A percentile compares a stretch with the other conserved stretches of the same genome.
Conservation (phyloP, 2,888 invertebrate genomes). For the Noctua janthina region DNA sequence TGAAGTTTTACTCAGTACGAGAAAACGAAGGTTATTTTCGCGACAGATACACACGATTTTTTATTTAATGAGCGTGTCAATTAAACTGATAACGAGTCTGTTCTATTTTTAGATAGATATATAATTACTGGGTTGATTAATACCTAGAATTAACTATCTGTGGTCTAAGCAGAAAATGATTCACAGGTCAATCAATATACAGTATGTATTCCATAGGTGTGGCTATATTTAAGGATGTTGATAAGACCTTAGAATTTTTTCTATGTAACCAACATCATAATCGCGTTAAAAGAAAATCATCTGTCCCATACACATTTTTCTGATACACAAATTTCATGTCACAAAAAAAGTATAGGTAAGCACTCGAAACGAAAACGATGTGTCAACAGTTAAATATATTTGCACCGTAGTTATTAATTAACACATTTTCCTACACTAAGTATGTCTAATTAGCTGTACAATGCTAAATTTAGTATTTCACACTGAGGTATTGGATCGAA, state of each 20-base stretch:
- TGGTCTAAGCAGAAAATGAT: not conserved
- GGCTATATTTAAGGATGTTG: not conserved
- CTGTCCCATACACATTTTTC: not conserved
- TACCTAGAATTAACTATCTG: not conserved
- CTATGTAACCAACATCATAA: not conserved
- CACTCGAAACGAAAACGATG: constrained; percentile 1
- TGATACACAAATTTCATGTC: not conserved
- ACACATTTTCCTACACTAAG: constrained; percentile 42
- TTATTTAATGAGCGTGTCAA: constrained; percentile 47
- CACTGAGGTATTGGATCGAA: constrained; percentile 10
- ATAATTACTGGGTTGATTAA: not conserved
- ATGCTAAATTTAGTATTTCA: constrained; percentile 26
- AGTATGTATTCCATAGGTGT: not conserved
- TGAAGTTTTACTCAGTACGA: constrained; percentile 79
- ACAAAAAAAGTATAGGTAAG: not conserved
- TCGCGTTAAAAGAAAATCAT: not conserved
- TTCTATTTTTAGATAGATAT: constrained; percentile 36
- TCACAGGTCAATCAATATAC: not conserved
- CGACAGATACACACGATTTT: constrained; percentile 55
- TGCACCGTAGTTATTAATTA: constrained; percentile 21
- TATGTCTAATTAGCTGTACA: constrained; percentile 10
- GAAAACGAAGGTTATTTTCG: constrained; percentile 79
- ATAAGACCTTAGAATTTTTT: not conserved
- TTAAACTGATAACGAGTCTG: constrained; percentile 37
- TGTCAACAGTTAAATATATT: constrained; percentile 23